These are phyloP conservation scores for Procambarus virginalis DNA, from an alignment of 1,140 invertebrate species.

Conservation along the genomic window DNA sequence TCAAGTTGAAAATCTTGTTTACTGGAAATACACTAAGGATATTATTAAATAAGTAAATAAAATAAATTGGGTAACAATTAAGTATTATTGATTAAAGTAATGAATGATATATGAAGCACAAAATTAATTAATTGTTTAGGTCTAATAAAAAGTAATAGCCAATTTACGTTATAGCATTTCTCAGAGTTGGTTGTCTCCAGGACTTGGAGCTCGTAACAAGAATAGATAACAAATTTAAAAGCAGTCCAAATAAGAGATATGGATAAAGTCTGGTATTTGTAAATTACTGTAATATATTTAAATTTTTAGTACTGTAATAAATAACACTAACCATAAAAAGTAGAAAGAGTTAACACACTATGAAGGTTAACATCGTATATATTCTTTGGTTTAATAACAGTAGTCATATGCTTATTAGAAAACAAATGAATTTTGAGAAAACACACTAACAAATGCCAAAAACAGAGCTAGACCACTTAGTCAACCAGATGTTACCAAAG, in stretches of 20 bases:
- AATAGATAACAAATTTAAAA: not conserved
- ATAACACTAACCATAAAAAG: not conserved
- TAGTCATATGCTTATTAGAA: not conserved
- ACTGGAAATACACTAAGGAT: too few species aligned
- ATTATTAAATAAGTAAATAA: not conserved
- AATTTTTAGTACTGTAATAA: not conserved
- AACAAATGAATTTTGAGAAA: not conserved
- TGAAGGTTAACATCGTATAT: not conserved
- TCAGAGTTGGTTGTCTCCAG: not conserved
- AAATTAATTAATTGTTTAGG: too few species aligned
- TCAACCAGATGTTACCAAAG: too few species aligned
- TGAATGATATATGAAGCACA: too few species aligned
- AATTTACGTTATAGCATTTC: not conserved
- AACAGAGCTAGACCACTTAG: too few species aligned
- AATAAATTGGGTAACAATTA: not conserved
- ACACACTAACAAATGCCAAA: too few species aligned
- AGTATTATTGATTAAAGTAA: not conserved
- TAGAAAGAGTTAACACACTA: not conserved
- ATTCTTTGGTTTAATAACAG: conserved; percentile 1
- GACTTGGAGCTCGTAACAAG: not conserved
- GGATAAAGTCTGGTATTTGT: too few species aligned
- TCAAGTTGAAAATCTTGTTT: too few species aligned
- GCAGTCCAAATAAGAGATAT: not conserved
- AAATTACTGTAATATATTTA: not conserved
- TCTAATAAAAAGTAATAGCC: not conserved